These are phyloP conservation scores for Lasioglossum oenotherae DNA, from an alignment of 2,888 invertebrate species.

Conservation along the genomic window DNA sequence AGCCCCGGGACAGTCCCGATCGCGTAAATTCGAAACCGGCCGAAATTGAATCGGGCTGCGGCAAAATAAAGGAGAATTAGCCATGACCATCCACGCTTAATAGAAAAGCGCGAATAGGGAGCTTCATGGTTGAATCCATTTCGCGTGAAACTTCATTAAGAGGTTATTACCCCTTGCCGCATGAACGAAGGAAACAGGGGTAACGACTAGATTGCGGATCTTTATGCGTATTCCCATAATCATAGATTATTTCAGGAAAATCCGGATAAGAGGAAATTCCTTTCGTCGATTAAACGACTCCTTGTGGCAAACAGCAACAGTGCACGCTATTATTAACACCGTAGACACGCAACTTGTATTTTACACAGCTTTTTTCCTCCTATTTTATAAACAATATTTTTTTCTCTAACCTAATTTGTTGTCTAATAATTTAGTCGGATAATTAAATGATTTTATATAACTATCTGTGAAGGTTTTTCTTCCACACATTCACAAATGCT, in stretches of 20 bases:
- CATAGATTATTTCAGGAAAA: neutral
- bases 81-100: neutral
- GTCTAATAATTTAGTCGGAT: too few relatives aligned
- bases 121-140: neutral
- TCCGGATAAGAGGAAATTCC: neutral
- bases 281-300: neutral
- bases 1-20: neutral
- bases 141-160: neutral
- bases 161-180: neutral
- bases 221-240: neutral
- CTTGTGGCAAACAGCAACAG: neutral
- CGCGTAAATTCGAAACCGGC: conserved; percentile 31
- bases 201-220: neutral
- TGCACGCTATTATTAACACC: neutral
- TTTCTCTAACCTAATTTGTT: neutral
- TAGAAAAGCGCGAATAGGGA: conserved; percentile 21
- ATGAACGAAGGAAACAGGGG: neutral
- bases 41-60: conserved; percentile 30
- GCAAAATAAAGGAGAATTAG: conserved; percentile 19
- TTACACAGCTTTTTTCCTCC: too few relatives aligned
- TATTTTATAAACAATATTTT: neutral
- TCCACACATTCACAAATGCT: neutral
- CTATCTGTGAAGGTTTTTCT: neutral
- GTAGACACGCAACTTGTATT: neutral
- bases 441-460: neutral